Evolutionary conservation across 2,888 invertebrate species (phyloP).

Genomic region (Polydrusus pterygomalis): DNA sequence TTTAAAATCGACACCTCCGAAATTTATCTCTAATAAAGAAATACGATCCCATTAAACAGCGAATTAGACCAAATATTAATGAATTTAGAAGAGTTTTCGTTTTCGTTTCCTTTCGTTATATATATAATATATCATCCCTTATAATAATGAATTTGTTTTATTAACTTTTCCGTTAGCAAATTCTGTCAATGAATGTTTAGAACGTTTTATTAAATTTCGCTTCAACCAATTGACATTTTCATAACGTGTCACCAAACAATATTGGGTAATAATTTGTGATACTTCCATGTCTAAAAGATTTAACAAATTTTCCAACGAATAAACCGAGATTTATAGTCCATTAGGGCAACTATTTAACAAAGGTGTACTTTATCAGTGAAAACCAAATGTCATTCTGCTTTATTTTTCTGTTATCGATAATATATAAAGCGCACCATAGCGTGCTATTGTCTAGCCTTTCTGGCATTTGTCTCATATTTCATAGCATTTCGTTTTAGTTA

Average conservation of each 20-base stretch:
- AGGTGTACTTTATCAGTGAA: constrained; percentile 33
- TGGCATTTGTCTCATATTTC: constrained; percentile 47
- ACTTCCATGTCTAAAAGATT: background rate
- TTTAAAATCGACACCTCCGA: too few species aligned
- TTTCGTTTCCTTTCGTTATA: too few species aligned
- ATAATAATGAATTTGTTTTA: too few species aligned
- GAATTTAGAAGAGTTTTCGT: too few species aligned
- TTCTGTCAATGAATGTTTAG: too few species aligned
- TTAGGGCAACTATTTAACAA: constrained; percentile 9
- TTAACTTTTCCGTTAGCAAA: too few species aligned
- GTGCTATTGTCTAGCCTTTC: constrained; percentile 35
- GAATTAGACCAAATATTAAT: too few species aligned
- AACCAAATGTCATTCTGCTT: constrained; percentile 36
- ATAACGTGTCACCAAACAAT: background rate
- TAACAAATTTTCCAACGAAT: background rate
- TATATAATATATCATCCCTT: too few species aligned
- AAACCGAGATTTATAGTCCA: background rate
- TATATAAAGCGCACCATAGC: constrained; percentile 46
- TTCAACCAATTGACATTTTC: too few species aligned
- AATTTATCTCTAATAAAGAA: too few species aligned
- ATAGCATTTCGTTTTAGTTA: constrained; percentile 44
- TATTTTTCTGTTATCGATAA: constrained; percentile 44
- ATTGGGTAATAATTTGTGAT: background rate
- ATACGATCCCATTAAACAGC: too few species aligned
- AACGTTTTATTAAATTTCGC: too few species aligned